These are phyloP conservation scores for Iguana delicatissima DNA, from an alignment of 2,797 vertebrate genomes.

Conservation along the genomic window DNA sequence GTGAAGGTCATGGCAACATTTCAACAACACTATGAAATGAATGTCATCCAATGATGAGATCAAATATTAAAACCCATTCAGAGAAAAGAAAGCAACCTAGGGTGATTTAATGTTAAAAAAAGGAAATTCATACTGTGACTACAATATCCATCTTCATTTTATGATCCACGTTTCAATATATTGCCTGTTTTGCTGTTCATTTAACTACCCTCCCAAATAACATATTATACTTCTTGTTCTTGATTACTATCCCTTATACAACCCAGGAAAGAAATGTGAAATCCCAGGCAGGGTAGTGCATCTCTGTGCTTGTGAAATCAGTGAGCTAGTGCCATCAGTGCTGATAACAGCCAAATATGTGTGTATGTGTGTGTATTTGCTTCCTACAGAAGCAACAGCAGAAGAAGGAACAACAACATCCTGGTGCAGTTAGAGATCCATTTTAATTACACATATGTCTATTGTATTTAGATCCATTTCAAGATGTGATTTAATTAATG, in stretches of 20 bases:
- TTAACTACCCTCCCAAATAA: background rate
- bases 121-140: background rate
- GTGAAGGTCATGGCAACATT: constrained; percentile 47
- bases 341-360: background rate
- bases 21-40: constrained; percentile 28
- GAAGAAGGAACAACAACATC: too few relatives aligned
- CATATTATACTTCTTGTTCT: background rate
- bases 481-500: too few relatives aligned
- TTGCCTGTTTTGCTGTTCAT: background rate
- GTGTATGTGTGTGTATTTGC: too few relatives aligned
- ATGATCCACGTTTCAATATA: background rate
- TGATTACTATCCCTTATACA: background rate
- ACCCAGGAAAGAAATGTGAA: background rate
- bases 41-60: constrained; percentile 24
- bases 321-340: background rate
- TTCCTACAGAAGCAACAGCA: too few relatives aligned
- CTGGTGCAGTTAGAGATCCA: too few relatives aligned
- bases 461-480: too few relatives aligned
- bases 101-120: constrained; percentile 17
- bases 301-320: background rate
- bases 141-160: background rate
- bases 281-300: too few relatives aligned
- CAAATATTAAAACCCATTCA: constrained; percentile 29
- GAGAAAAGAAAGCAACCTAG: constrained; percentile 27
- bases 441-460: too few relatives aligned